Base-by-base conservation (phyloP, 2,113 vertebrate genomes). In the Leucosticte australis region DNA sequence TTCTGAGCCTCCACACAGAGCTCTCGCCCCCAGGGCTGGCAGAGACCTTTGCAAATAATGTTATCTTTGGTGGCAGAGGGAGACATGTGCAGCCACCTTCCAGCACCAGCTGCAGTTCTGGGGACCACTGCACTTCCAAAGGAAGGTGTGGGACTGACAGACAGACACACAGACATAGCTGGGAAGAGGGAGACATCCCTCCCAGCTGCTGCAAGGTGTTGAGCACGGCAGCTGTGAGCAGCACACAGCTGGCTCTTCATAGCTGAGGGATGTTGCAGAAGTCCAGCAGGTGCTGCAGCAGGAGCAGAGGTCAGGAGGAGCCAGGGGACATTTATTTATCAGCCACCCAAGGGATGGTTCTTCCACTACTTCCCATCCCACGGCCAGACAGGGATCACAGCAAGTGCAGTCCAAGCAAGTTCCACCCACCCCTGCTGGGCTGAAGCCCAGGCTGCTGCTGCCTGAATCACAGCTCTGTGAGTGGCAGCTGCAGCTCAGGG, bases 211-310 rank as follows among this genome's bases (percentile, higher is more conserved):
- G 55, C 41, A 20, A 37, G 68, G 26, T 16, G 5, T 8, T 30
- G 49, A 33, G 19, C 6, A 15, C 0, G 1, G 46, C 50, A 26
- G 41, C 39, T 44, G 26, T 9, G 65, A 65, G 19, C 28, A 10
- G 0, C 9, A 3, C 33, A 0, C 31, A 3, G 2, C 39, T 41
- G 2, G 2, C 41, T 42, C 79, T 37, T 19, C 31, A 0, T 22
- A 9, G 6, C 9, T 18, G 49, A 42, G 22, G 41, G 68, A 27
- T 10, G 0, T 5, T 44, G 39, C 65, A 79, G 46, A 31, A 49
- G 39, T 28, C 30, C 46, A 56, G 59, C 35, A n/a, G 47, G n/a
- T 19, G 57, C 39, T 41, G 50, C 60, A 84, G 83, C 50, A 62
- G 79, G 57, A 71, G 20, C 28, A 41, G 74, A 65, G 60, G 33